Evolutionary conservation across 2,113 vertebrate species (phyloP).

Genomic region (Chaetura pelagica): DNA sequence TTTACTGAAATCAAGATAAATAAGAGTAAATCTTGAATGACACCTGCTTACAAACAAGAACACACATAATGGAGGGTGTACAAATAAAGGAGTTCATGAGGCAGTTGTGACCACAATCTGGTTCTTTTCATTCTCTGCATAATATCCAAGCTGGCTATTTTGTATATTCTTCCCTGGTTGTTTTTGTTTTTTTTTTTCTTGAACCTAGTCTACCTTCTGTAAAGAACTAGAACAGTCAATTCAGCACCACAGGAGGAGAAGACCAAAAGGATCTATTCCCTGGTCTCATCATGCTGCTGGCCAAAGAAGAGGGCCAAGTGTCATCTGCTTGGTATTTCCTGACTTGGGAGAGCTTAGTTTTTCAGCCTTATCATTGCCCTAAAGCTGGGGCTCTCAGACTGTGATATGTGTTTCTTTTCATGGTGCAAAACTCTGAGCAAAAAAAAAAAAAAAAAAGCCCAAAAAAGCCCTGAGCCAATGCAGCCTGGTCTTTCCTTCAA

Average conservation of each 20-base stretch:
- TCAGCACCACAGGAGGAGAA: background rate
- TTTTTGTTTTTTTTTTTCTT: background rate
- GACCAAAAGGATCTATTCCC: background rate
- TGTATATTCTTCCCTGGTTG: background rate
- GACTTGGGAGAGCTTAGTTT: background rate
- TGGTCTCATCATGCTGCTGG: background rate
- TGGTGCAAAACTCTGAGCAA: background rate
- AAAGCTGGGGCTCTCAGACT: conserved; percentile 21
- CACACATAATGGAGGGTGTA: background rate
- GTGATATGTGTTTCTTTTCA: conserved; percentile 15
- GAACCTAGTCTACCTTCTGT: background rate
- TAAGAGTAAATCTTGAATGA: background rate
- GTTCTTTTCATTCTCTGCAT: background rate
- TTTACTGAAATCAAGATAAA: no score
- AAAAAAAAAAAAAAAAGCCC: background rate
- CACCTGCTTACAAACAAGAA: background rate
- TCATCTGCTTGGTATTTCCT: conserved; percentile 58
- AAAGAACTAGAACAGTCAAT: background rate
- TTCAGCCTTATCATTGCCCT: conserved; percentile 31
- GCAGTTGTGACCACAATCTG: background rate
- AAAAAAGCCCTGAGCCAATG: background rate
- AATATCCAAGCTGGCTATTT: background rate
- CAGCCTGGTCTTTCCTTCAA: background rate
- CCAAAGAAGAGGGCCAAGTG: background rate
- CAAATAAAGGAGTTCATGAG: background rate